A percentile compares a stretch with the other conserved stretches of the same genome.
phyloP scores from a whole-genome alignment of 1,140 invertebrate genomes.

The Meloidogyne exigua region DNA sequence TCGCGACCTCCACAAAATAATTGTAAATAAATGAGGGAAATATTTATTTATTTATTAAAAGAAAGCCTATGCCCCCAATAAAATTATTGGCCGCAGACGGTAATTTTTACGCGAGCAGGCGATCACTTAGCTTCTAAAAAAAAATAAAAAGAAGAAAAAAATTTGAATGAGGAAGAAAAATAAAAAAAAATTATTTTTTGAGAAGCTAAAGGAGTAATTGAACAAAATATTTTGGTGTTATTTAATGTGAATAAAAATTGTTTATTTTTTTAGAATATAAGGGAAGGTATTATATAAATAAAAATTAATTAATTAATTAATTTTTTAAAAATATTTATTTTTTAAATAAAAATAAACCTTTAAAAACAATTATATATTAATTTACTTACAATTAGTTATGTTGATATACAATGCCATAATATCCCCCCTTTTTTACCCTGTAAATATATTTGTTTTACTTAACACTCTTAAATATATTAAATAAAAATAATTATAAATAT shows the following conservation, averaged over 20 bases:
- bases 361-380: too few relatives aligned
- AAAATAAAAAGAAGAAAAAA: background rate
- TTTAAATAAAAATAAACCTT: too few relatives aligned
- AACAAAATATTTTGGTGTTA: background rate
- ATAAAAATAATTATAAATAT: background rate
- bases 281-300: too few relatives aligned
- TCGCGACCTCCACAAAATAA: background rate
- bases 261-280: background rate
- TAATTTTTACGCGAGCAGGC: background rate
- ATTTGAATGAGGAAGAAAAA: background rate
- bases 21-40: background rate
- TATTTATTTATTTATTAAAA: background rate
- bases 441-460: too few relatives aligned
- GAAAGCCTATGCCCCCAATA: background rate
- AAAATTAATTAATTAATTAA: too few relatives aligned
- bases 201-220: background rate
- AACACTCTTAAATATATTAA: too few relatives aligned
- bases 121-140: background rate
- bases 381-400: too few relatives aligned
- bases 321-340: too few relatives aligned
- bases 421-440: too few relatives aligned
- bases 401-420: too few relatives aligned
- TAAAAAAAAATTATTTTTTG: background rate
- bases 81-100: constrained; percentile 3
- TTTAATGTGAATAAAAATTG: too few relatives aligned